Base-by-base conservation (phyloP, 2,797 vertebrate species). In the Danio aesculapii region DNA sequence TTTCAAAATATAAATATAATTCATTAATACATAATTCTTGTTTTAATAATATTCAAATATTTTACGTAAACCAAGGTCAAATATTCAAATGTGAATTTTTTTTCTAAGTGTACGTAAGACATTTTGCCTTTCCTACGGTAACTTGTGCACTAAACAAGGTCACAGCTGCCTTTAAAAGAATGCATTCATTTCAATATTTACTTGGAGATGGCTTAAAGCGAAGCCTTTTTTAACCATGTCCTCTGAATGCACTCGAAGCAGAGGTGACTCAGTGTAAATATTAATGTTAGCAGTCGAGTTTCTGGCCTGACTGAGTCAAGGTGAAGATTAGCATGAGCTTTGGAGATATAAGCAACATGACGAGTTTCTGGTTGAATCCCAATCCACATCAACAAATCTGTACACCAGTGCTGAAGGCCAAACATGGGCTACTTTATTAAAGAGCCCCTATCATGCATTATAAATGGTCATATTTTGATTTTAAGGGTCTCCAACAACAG, bases 81-180 rank as follows among this genome's bases (percentile, higher is more conserved):
- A 30, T 30, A 30, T 3, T 1, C 30, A 30, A 30, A 30, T 30
- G 30, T n/a, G n/a, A n/a, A 30, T 1, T n/a, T 19, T 16, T 53
- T 30, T 4, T 21, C 19, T 47, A 12, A 10, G 12, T 16, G 55
- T 17, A 59, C 30, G 3, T 30, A 21, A 6, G 4, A 5, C 9
- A 62, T 75, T 50, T 30, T 62, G 12, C 8, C 12, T 19, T 58
- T 72, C n/a, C n/a, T 2, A 30, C 30, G 3, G 30, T 3, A 49
- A 12, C 46, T 8, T 50, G 58, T 8, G 14, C 3, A 39, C 14
- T 61, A 7, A 57, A 19, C 71, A 74, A 50, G 58, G 72, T 49
- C 72, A 41, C 14, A n/a, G 21, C 44, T 62, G 13, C n/a, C 46
- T 75, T 62, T 17, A 75, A 74, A 69, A 75, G 72, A 50, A 75